Evolutionary conservation across 2,888 invertebrate species (phyloP), one percentile per base, ranked within the genome.

Genomic region (Agonopterix arenella): DNA sequence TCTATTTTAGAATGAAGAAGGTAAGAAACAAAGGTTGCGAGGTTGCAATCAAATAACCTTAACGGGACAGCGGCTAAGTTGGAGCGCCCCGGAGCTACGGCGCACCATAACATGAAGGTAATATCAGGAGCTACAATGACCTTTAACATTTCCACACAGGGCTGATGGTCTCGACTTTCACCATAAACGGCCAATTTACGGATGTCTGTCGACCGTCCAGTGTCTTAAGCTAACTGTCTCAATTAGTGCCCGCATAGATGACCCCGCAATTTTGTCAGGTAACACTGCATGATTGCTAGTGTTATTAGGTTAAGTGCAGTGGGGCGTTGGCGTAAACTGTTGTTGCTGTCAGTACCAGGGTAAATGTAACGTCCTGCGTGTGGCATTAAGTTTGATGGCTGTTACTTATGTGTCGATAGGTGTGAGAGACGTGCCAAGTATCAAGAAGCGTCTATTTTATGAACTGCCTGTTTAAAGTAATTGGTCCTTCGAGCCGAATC

Each of bases 171-270:
- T 67, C 62, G 76, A 84, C 88, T 86, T 88, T 88, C 88, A 81
- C 86, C 83, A 73, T 88, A 88, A 86, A 80, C 80, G 86, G 78
- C 78, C 73, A 73, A 53, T 88, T 86, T 85, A 77, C 80, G 75
- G 78, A 80, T 75, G 76, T 75, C 83, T 77, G 77, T 72, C 76
- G 75, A 79, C 77, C 74, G 79, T 76, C 78, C 83, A 81, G 78
- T 78, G 77, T 80, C 80, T 80, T 70, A 74, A 72, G 73, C 79
- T 82, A 83, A 85, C 86, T 82, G 84, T 85, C 88, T 86, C 88
- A 88, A 86, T 88, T 88, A 88, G 86, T 76, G 77, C 74, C 74
- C 74, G 70, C 76, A 80, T 80, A 77, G 83, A 84, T 84, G 86
- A 86, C 84, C 84, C 76, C 75, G 80, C 76, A 84, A 85, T 86